A percentile compares a stretch with the other conserved stretches of the same genome.
These are phyloP conservation scores for Copidosoma aretas DNA, from an alignment of 2,888 invertebrate species.

Conservation along the genomic window DNA sequence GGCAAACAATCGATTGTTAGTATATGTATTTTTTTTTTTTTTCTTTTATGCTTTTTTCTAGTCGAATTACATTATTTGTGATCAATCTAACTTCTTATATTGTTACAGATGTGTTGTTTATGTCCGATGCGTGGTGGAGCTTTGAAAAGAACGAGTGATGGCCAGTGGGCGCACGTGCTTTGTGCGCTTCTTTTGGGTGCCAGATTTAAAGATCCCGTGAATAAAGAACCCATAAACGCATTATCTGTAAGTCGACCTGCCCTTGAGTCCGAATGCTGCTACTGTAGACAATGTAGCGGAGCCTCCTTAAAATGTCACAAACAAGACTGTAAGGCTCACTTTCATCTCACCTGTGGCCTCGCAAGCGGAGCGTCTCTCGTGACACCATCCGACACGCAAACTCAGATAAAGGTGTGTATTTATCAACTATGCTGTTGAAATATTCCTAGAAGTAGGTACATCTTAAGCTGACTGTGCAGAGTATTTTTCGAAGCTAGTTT, in stretches of 20 bases:
- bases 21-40: conserved; percentile 27
- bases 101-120: conserved; percentile 64
- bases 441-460: no score
- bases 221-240: conserved; percentile 60
- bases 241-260: conserved; percentile 50
- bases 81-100: not conserved
- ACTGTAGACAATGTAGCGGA: conserved; percentile 59
- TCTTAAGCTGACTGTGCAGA: no score
- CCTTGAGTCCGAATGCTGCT: conserved; percentile 55
- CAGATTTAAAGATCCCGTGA: conserved; percentile 63
- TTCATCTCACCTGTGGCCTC: conserved; percentile 70
- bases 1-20: conserved; percentile 57
- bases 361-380: conserved; percentile 63
- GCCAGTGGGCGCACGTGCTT: conserved; percentile 72
- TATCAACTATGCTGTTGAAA: not conserved
- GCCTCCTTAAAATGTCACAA: conserved; percentile 63
- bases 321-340: conserved; percentile 62
- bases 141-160: conserved; percentile 70
- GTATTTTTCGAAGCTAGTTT: no score
- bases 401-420: not conserved
- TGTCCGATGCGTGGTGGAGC: conserved; percentile 70
- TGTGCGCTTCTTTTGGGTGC: conserved; percentile 73
- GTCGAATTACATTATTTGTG: not conserved
- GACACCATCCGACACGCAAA: conserved; percentile 36
- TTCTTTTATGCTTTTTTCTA: not conserved